Evolutionary conservation across 2,113 vertebrate genomes (phyloP).

Genomic region (Pheucticus melanocephalus): DNA sequence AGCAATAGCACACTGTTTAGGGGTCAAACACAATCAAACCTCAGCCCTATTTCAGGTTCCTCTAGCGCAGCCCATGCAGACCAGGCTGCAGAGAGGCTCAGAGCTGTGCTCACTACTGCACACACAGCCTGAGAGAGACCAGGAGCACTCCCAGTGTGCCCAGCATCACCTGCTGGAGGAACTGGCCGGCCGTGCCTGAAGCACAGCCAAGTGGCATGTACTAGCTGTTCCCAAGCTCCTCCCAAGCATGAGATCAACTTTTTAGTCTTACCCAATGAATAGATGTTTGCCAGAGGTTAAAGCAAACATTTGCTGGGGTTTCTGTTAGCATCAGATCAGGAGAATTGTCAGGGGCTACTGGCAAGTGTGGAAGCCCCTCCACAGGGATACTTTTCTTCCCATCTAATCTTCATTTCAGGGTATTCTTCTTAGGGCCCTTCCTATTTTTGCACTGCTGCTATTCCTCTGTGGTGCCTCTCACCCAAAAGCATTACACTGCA

Average conservation of each 20-base stretch:
- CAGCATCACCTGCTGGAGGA: not conserved
- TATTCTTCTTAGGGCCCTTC: not conserved
- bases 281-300: slow-evolving; percentile 3
- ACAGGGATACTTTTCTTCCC: not conserved
- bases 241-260: slow-evolving; percentile 17
- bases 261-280: not conserved
- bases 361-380: not conserved
- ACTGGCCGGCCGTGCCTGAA: not conserved
- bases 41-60: not conserved
- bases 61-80: not conserved
- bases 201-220: not conserved
- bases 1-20: accelerated
- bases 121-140: not conserved
- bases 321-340: not conserved
- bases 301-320: not conserved
- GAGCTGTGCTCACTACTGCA: not conserved
- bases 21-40: not conserved
- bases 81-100: not conserved
- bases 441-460: not conserved
- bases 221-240: not conserved
- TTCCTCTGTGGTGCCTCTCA: not conserved
- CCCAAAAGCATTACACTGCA: not conserved
- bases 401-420: not conserved
- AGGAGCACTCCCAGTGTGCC: not conserved
- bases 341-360: not conserved